phyloP scores from a whole-genome alignment of 2,113 vertebrate species.

The Myxocyprinus asiaticus region DNA sequence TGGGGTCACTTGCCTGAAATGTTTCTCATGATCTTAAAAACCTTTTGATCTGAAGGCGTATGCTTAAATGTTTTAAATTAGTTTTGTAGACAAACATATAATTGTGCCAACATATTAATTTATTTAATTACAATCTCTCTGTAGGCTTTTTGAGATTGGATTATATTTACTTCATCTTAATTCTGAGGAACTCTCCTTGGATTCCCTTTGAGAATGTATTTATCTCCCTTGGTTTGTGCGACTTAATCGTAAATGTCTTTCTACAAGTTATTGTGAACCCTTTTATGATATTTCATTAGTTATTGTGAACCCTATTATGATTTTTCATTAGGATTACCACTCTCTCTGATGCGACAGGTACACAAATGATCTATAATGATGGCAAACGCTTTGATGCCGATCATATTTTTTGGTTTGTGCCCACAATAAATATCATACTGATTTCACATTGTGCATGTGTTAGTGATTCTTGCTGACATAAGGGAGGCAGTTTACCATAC shows the following conservation, averaged over 20 bases:
- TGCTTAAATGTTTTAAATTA: too few relatives aligned
- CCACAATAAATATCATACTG: conserved; percentile 25
- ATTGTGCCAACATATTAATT: too few relatives aligned
- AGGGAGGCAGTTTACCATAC: conserved; percentile 34
- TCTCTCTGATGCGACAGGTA: neutral
- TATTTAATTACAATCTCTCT: too few relatives aligned
- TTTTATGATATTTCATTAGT: too few relatives aligned
- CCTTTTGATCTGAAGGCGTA: too few relatives aligned
- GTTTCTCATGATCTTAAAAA: too few relatives aligned
- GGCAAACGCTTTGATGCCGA: neutral
- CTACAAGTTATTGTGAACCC: neutral
- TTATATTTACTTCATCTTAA: neutral
- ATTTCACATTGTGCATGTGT: conserved; percentile 21
- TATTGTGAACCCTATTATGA: too few relatives aligned
- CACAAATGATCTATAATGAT: neutral
- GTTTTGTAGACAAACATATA: too few relatives aligned
- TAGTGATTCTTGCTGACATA: neutral
- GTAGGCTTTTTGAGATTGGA: neutral
- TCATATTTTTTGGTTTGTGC: conserved; percentile 2
- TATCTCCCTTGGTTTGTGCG: neutral
- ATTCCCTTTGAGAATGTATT: neutral
- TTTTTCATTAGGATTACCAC: neutral
- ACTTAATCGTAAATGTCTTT: neutral
- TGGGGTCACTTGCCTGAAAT: too few relatives aligned
- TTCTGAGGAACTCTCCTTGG: neutral